Conservation (phyloP, 2,888 invertebrate genomes). For the Calephelis perditalis region DNA sequence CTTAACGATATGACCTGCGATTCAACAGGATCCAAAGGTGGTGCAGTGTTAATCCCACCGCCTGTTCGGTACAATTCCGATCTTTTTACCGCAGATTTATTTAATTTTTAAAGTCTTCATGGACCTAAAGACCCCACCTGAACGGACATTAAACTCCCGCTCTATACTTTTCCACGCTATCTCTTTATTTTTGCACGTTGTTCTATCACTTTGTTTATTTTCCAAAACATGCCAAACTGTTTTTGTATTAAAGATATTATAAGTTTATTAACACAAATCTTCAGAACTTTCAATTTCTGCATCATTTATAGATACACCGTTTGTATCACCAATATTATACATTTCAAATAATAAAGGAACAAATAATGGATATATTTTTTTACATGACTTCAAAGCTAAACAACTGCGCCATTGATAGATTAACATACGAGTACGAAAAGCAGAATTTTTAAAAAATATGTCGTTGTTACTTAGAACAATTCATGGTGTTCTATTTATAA, state of each 20-base stretch:
- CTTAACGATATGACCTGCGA: neutral
- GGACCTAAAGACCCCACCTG: slow-evolving; percentile 15
- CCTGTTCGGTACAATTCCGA: slow-evolving; percentile 17
- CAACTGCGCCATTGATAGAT: too few species aligned
- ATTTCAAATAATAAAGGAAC: too few species aligned
- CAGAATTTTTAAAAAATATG: too few species aligned
- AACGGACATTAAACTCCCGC: slow-evolving; percentile 18
- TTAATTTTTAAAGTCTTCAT: slow-evolving; percentile 15
- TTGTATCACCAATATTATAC: too few species aligned
- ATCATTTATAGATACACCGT: too few species aligned
- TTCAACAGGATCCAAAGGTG: slow-evolving; percentile 7
- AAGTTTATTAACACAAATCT: too few species aligned
- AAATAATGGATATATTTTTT: too few species aligned
- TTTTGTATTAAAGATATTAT: slow-evolving; percentile 11
- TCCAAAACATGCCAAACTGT: slow-evolving; percentile 9
- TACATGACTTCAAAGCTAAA: too few species aligned
- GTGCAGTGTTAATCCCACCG: slow-evolving; percentile 8
- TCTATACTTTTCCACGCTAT: slow-evolving; percentile 15
- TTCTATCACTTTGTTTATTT: slow-evolving; percentile 14
- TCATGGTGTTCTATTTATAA: too few species aligned
- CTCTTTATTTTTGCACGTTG: slow-evolving; percentile 15
- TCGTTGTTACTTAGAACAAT: too few species aligned
- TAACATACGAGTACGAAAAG: too few species aligned
- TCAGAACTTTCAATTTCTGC: too few species aligned
- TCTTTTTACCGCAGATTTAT: slow-evolving; percentile 18